A percentile compares a stretch with the other conserved stretches of the same genome.
Evolutionary conservation across 2,113 vertebrate species (phyloP).

Genomic region (Hippocampus comes): DNA sequence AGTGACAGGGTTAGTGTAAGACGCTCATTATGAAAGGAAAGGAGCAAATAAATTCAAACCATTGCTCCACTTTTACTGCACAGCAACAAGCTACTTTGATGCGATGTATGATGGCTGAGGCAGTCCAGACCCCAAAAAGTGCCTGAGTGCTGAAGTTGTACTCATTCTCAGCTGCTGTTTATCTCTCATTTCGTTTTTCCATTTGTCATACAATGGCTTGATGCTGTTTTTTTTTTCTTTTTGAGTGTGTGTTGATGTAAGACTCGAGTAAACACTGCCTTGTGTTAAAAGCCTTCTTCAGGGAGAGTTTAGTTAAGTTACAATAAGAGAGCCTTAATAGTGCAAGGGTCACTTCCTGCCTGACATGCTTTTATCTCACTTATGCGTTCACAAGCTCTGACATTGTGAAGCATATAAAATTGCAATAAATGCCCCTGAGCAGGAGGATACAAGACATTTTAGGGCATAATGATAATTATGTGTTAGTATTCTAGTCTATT

Average conservation of each 20-base stretch:
- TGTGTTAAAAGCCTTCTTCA: no score
- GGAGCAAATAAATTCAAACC: conserved; percentile 65
- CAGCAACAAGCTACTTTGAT: conserved; percentile 59
- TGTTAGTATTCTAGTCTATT: background rate
- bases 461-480: background rate
- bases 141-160: conserved; percentile 13
- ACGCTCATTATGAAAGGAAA: conserved; percentile 68
- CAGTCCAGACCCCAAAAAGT: conserved; percentile 25
- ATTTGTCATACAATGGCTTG: conserved; percentile 10
- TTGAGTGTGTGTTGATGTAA: background rate
- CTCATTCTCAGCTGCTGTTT: background rate
- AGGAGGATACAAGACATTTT: background rate
- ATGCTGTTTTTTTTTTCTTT: background rate
- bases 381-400: conserved; percentile 1
- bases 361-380: conserved; percentile 35
- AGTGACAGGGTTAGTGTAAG: conserved; percentile 70
- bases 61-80: conserved; percentile 63
- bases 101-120: conserved; percentile 48
- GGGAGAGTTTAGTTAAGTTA: conserved; percentile 35
- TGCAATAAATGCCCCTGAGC: background rate
- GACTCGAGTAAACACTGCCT: background rate
- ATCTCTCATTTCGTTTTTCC: conserved; percentile 13
- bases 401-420: background rate
- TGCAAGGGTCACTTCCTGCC: conserved; percentile 40
- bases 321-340: conserved; percentile 22